Evolutionary conservation across 2,888 invertebrate species (phyloP).

Genomic region (Eledona agricola): DNA sequence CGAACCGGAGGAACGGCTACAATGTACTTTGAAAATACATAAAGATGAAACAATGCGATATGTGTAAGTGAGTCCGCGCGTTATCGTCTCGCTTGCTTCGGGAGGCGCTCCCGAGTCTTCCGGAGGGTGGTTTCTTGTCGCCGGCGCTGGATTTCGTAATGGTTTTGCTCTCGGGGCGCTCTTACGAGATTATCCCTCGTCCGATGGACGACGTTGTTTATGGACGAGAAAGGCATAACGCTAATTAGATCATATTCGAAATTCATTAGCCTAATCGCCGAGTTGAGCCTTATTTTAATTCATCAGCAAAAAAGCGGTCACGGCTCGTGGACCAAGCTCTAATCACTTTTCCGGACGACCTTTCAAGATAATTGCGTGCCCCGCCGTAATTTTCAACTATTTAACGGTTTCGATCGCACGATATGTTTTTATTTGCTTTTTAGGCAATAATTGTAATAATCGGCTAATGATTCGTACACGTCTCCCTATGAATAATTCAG

Average conservation of each 20-base stretch:
- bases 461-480: slow-evolving; percentile 63
- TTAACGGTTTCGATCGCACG: too few species aligned
- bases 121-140: slow-evolving; percentile 47
- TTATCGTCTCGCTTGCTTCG: slow-evolving; percentile 57
- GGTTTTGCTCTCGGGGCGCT: slow-evolving; percentile 52
- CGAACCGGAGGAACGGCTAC: slow-evolving; percentile 41
- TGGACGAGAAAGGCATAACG: neutral
- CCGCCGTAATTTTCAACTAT: too few species aligned
- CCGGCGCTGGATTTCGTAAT: slow-evolving; percentile 48
- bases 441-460: too few species aligned
- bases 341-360: too few species aligned
- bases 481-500: slow-evolving; percentile 60
- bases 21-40: slow-evolving; percentile 58
- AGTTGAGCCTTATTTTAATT: slow-evolving; percentile 19
- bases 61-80: slow-evolving; percentile 54
- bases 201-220: slow-evolving; percentile 45
- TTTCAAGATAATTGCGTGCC: too few species aligned
- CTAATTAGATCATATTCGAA: slow-evolving; percentile 16
- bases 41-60: slow-evolving; percentile 61
- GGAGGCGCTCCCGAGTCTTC: slow-evolving; percentile 44
- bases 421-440: too few species aligned
- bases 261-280: slow-evolving; percentile 17
- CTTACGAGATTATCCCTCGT: slow-evolving; percentile 31
- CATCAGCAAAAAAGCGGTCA: slow-evolving; percentile 12
- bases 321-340: too few species aligned